Evolutionary conservation across 2,113 vertebrate genomes (phyloP).

Genomic region (Trichechus manatus): DNA sequence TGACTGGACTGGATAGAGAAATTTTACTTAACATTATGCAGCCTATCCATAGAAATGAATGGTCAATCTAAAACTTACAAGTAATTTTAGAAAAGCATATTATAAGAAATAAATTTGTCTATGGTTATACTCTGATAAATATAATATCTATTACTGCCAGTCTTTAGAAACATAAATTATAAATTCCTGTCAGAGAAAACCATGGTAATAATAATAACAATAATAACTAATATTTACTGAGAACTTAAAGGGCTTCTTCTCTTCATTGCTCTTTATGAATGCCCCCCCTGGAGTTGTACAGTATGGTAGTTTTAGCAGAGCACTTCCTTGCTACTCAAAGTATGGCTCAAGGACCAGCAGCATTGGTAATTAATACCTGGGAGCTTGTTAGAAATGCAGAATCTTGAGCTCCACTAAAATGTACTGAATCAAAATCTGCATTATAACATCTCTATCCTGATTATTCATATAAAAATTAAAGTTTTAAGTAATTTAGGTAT

Average conservation of each 20-base stretch:
- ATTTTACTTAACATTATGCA: neutral
- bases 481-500: neutral
- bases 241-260: neutral
- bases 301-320: neutral
- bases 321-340: neutral
- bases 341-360: neutral
- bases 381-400: neutral
- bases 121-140: neutral
- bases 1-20: neutral
- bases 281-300: fast-evolving
- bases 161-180: neutral
- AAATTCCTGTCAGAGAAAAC: neutral
- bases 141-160: neutral
- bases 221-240: neutral
- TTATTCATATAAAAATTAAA: neutral
- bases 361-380: neutral
- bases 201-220: neutral
- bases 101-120: neutral
- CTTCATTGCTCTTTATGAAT: neutral
- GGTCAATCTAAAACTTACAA: neutral
- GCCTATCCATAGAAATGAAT: neutral
- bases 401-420: neutral
- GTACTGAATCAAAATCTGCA: neutral
- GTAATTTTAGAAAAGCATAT: neutral
- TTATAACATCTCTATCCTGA: neutral